Evolutionary conservation across 1,140 invertebrate genomes (phyloP), one percentile per base, ranked within the genome.

Genomic region (Frieseomelitta varia): DNA sequence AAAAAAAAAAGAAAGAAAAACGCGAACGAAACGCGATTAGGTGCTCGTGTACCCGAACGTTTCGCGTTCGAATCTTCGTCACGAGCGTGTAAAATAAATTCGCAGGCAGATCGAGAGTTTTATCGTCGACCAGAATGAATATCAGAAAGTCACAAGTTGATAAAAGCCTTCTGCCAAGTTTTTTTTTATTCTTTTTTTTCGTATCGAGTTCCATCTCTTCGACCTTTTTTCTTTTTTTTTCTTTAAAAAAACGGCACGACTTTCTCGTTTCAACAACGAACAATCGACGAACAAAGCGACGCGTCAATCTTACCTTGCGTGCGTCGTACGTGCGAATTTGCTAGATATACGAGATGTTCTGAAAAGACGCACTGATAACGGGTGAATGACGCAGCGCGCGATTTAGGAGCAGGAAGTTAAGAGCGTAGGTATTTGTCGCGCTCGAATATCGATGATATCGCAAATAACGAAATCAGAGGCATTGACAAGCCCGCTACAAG

Each of bases 301-400:
- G 71, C 68, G 75, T 88, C 79, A 76, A 81, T 87, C 86, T 87
- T 81, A 17, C 58, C 67, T 74, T 17, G 47, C 55, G 67, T 74
- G 58, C 63, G 77, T 79, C 39, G 47, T 55, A 30, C 47, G 39
- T 30, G 63, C n/a, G 58, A 85, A 85, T 75, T 74, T 47, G 30
- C 55, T 56, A 82, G 81, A 86, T 84, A 86, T 84, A 89, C 34
- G 71, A 83, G 80, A 84, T 89, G 86, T 88, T 88, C 73, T 69
- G 47, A 27, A 71, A 39, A 71, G 72, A 67, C 51, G 58, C 34
- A 58, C 72, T 47, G 84, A 89, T 89, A 89, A 86, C 58, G 24
- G 39, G 39, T 0, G 39, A 34, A 76, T 53, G 51, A 47, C 71
- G 74, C 55, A 58, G 61, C 51, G 74, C 21, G 53, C 61, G 79